A percentile compares a stretch with the other conserved stretches of the same genome.
phyloP scores from a whole-genome alignment of 2,797 vertebrate species.

The Nyctalus aviator region DNA sequence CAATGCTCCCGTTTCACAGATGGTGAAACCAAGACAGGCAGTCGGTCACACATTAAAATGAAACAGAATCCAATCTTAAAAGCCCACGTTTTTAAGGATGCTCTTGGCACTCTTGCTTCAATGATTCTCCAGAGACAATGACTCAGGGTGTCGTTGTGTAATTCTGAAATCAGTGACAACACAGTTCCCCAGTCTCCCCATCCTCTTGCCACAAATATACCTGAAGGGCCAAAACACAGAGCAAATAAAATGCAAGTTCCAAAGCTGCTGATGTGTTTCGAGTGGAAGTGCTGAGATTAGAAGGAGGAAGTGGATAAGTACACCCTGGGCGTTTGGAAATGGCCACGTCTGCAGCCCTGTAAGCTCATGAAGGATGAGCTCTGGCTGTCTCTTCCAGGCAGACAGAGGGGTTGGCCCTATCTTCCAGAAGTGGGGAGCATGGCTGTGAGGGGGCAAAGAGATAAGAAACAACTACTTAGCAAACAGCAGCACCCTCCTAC shows the following conservation, averaged over 20 bases:
- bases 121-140: slow-evolving; percentile 44
- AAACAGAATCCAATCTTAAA: slow-evolving; percentile 26
- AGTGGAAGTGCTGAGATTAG: slow-evolving; percentile 80
- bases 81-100: neutral
- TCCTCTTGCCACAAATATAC: slow-evolving; percentile 69
- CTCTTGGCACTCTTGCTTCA: neutral
- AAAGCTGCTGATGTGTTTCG: slow-evolving; percentile 80
- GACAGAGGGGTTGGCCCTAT: neutral
- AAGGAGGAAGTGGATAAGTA: slow-evolving; percentile 65
- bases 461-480: slow-evolving; percentile 52
- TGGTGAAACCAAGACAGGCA: slow-evolving; percentile 15
- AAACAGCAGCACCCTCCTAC: slow-evolving; percentile 25
- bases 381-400: slow-evolving; percentile 4
- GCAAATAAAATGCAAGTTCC: slow-evolving; percentile 65
- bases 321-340: slow-evolving; percentile 66
- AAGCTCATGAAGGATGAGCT: slow-evolving; percentile 46
- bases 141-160: slow-evolving; percentile 36
- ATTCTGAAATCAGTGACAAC: slow-evolving; percentile 49
- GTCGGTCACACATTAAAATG: neutral
- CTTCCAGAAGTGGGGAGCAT: neutral
- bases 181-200: neutral
- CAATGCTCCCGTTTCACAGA: slow-evolving; percentile 10
- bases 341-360: slow-evolving; percentile 66
- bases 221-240: slow-evolving; percentile 64
- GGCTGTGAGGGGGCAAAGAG: neutral